phyloP scores from a whole-genome alignment of 1,140 invertebrate species.

The Ceratosolen solmsi region DNA sequence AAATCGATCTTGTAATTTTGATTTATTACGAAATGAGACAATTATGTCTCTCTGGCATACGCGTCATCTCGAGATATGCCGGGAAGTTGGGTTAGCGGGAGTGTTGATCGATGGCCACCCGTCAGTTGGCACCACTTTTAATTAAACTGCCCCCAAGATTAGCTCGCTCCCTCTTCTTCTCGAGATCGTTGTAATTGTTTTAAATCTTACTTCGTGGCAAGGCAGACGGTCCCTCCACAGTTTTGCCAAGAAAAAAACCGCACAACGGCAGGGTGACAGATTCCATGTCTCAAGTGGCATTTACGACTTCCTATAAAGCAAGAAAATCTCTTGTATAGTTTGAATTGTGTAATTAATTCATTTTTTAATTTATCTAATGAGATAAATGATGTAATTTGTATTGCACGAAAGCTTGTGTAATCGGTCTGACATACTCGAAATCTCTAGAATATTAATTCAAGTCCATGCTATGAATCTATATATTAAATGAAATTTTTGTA shows the following conservation, averaged over 20 bases:
- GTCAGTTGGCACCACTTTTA: constrained; percentile 74
- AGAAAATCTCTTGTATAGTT: neutral
- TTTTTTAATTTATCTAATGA: neutral
- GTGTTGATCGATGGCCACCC: constrained; percentile 73
- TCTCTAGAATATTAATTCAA: too few species aligned
- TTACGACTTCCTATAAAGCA: constrained; percentile 58
- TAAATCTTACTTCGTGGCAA: constrained; percentile 66
- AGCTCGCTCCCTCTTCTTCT: constrained; percentile 61
- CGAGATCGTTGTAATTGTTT: constrained; percentile 71
- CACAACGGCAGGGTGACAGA: constrained; percentile 69
- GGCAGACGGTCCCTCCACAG: constrained; percentile 54
- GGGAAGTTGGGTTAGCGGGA: constrained; percentile 51
- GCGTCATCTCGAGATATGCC: constrained; percentile 19
- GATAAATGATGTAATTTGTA: neutral
- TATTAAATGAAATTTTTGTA: too few species aligned
- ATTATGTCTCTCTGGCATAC: constrained; percentile 24
- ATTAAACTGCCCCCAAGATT: constrained; percentile 74
- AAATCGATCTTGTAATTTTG: constrained; percentile 30
- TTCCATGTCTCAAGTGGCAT: constrained; percentile 63
- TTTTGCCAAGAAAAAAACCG: constrained; percentile 64
- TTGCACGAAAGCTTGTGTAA: neutral
- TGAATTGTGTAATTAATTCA: neutral
- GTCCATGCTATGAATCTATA: too few species aligned
- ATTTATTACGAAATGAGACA: constrained; percentile 50
- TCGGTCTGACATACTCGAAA: too few species aligned